phyloP scores from a whole-genome alignment of 2,113 vertebrate genomes.

The Thomomys bottae region DNA sequence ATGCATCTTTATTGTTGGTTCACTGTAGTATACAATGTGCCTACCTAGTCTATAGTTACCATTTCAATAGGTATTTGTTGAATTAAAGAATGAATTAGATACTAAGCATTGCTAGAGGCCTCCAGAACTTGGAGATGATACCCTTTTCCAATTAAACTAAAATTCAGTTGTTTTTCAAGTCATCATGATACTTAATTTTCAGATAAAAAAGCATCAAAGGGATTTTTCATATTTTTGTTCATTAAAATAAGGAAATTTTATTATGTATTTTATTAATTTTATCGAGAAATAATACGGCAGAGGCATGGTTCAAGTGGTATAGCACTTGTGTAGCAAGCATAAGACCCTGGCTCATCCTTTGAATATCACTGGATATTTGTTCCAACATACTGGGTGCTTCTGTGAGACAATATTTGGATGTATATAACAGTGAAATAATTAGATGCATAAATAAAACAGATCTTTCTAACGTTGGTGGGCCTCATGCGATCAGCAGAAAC shows the following conservation, averaged over 20 bases:
- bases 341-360: too few species aligned
- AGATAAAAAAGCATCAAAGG: not conserved
- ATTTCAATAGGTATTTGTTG: not conserved
- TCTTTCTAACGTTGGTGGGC: not conserved
- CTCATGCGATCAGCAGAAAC: not conserved
- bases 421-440: not conserved
- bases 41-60: not conserved
- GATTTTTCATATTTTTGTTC: not conserved
- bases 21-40: not conserved
- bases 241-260: not conserved
- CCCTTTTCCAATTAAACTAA: not conserved
- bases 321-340: too few species aligned
- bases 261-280: not conserved
- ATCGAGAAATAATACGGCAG: not conserved
- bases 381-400: not conserved
- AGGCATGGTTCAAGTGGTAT: too few species aligned
- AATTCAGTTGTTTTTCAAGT: not conserved
- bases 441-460: not conserved
- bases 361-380: not conserved
- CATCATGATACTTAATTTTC: not conserved
- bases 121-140: not conserved
- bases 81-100: conserved; percentile 26
- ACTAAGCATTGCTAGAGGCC: not conserved
- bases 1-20: not conserved
- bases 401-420: not conserved